Conservation (phyloP, 2,888 invertebrate species). For the Sinodicranocentrus sp. region DNA sequence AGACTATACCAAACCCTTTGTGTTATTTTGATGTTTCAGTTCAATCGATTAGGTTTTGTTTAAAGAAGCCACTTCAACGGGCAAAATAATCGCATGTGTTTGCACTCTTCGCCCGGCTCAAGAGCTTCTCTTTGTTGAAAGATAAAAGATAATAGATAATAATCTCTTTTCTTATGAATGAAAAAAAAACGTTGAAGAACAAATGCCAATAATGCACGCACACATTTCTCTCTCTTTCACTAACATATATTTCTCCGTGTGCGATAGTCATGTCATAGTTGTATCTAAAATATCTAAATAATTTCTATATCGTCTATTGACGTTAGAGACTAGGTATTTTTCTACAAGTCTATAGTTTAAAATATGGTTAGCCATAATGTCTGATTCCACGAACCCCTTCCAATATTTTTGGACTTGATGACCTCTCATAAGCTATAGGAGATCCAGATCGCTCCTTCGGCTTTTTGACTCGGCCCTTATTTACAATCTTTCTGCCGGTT, state of each 20-base stretch:
- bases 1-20: no score
- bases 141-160: background rate
- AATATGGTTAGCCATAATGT: background rate
- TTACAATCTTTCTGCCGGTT: slow-evolving; percentile 9
- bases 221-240: no score
- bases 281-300: no score
- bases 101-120: background rate
- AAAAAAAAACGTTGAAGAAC: background rate
- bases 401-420: slow-evolving; percentile 75
- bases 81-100: background rate
- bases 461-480: slow-evolving; percentile 58
- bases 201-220: slow-evolving; percentile 18
- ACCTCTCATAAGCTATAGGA: slow-evolving; percentile 73
- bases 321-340: background rate
- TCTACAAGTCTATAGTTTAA: background rate
- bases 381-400: slow-evolving; percentile 70
- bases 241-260: no score
- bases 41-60: background rate
- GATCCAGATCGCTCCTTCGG: slow-evolving; percentile 71
- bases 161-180: background rate
- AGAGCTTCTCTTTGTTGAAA: slow-evolving; percentile 2
- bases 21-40: no score
- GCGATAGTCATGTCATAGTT: no score
- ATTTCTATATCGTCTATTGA: no score
- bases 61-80: background rate